These are phyloP conservation scores for human (Homo sapiens) DNA, from an alignment of 2,113 vertebrate species.

Conservation along the genomic window GRCh38 chr14:68744001-68744500, in stretches of 20 bases:
- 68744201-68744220: background rate
- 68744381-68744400: background rate
- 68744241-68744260: background rate
- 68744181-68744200: background rate
- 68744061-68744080: no score
- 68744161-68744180: background rate
- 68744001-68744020: no score
- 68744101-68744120: no score
- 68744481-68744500: background rate
- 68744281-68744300: background rate
- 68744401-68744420: background rate
- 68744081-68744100: no score
- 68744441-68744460: background rate
- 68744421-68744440: background rate
- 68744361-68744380: background rate
- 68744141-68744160: background rate
- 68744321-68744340: background rate
- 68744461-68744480: background rate
- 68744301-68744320: background rate
- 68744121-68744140: background rate
- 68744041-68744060: no score
- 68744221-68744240: background rate
- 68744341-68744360: background rate
- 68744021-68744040: no score
- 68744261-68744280: background rate